These are phyloP conservation scores for Mico argentatus DNA, from an alignment of 2,797 vertebrate genomes.

Conservation along the genomic window DNA sequence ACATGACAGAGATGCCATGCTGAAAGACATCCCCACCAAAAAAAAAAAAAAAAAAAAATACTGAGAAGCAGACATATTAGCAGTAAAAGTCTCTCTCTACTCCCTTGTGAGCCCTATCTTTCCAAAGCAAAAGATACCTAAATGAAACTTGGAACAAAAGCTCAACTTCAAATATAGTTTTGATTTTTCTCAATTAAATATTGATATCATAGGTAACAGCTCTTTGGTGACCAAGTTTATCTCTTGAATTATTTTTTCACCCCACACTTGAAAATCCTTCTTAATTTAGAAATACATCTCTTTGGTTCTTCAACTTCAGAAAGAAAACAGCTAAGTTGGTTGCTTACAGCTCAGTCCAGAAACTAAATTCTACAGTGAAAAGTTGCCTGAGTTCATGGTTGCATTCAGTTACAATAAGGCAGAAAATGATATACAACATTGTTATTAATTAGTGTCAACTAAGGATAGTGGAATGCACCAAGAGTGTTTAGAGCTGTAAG, in stretches of 20 bases:
- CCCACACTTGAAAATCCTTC: neutral
- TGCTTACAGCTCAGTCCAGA: neutral
- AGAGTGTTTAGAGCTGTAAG: neutral
- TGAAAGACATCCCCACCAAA: neutral
- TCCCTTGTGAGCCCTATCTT: neutral
- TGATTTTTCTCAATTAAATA: conserved; percentile 6
- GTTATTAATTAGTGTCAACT: neutral
- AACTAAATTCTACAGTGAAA: neutral
- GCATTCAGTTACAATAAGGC: neutral
- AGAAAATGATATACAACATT: neutral
- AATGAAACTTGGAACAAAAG: conserved; percentile 23
- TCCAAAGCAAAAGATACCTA: neutral
- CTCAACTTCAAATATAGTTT: conserved; percentile 5
- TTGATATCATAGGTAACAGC: neutral
- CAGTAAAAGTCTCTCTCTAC: neutral
- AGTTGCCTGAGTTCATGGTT: neutral
- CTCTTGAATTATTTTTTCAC: neutral
- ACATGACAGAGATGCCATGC: neutral
- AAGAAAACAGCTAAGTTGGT: neutral
- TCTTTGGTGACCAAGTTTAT: neutral
- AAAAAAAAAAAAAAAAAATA: too few relatives aligned
- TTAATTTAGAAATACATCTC: conserved; percentile 11
- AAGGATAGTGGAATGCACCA: neutral
- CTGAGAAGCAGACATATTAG: neutral
- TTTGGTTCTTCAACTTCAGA: conserved; percentile 17